Base-by-base conservation (phyloP, 2,888 invertebrate species). In the Ophion slaviceki region DNA sequence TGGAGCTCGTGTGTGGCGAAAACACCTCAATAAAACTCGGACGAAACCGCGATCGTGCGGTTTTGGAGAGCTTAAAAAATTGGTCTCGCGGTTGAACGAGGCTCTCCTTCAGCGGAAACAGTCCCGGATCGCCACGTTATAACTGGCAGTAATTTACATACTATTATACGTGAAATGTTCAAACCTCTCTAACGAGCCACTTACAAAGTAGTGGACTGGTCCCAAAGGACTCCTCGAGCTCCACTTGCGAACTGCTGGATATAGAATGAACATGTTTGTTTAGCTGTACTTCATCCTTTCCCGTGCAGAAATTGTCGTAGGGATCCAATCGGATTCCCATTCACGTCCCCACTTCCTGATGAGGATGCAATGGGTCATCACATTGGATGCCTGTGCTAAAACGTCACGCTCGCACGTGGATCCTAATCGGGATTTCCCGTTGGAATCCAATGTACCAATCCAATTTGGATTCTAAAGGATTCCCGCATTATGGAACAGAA, bases 91-190 rank as follows among this genome's bases (percentile, higher is more conserved):
- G 77, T 81, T 68, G 61, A 70, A 8, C 32, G 66, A 67, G 70
- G 8, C 61, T 11, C 88, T 84, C 68, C 36, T 62, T 70, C 47
- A 45, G 61, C 78, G 78, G 71, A 80, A 80, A 80, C 64, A 40
- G 24, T 64, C 79, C 59, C 67, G 67, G 59, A 78, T 87, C 80
- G 66, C 84, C 67, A 10, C 11, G 47, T 11, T 47, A 47, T 71
- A 71, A 47, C 86, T 86, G 85, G 83, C 88, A 83, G 88, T 89
- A 87, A 89, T 91, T 90, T 90, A 86, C 90, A 90, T 91, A 80
- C 53, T 17, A 90, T 90, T 90, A 88, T 86, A 85, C 77, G 68
- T 57, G 28, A 57, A 67, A 59, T 74, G 20, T 32, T 62, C 62
- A 74, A 64, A 77, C 61, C 47, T 47, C 78, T 71, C 28, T 80